phyloP scores from a whole-genome alignment of 92 coral and sea anemone genomes.

The Porites lobata region DNA sequence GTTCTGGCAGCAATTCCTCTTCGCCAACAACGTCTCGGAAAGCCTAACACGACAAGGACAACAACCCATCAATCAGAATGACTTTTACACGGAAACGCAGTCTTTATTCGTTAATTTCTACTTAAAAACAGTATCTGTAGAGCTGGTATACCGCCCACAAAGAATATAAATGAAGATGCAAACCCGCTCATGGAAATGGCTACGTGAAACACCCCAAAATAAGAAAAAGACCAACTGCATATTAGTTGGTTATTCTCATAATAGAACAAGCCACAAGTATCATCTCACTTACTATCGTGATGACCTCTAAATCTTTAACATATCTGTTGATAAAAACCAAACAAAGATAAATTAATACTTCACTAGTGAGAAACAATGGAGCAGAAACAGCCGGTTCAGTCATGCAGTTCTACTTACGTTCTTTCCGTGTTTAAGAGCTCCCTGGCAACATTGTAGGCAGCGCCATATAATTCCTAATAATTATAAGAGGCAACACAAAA shows the following conservation, averaged over 20 bases:
- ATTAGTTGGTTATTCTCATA: too few relatives aligned
- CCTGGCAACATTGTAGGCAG: constrained; percentile 90
- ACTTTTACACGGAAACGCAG: too few relatives aligned
- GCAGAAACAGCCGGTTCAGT: not conserved
- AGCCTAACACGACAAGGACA: constrained; percentile 63
- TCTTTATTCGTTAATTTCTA: too few relatives aligned
- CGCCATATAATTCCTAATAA: constrained; percentile 39
- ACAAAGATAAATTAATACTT: too few relatives aligned
- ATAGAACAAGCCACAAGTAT: too few relatives aligned
- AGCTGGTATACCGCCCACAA: too few relatives aligned
- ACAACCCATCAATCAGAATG: not conserved
- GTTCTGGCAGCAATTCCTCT: constrained; percentile 85
- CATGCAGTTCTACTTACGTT: constrained; percentile 73
- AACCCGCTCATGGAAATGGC: too few relatives aligned
- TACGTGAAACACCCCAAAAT: too few relatives aligned
- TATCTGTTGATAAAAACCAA: constrained; percentile 55
- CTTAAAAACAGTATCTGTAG: too few relatives aligned
- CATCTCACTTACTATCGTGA: constrained; percentile 87
- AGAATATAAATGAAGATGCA: too few relatives aligned
- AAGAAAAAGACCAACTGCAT: too few relatives aligned
- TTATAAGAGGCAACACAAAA: too few relatives aligned
- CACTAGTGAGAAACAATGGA: not conserved
- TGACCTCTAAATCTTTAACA: constrained; percentile 95
- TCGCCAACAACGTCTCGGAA: constrained; percentile 92
- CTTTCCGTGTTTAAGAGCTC: constrained; percentile 94